Base-by-base conservation (phyloP, 1,140 invertebrate species). In the Aphelenchoides besseyi region DNA sequence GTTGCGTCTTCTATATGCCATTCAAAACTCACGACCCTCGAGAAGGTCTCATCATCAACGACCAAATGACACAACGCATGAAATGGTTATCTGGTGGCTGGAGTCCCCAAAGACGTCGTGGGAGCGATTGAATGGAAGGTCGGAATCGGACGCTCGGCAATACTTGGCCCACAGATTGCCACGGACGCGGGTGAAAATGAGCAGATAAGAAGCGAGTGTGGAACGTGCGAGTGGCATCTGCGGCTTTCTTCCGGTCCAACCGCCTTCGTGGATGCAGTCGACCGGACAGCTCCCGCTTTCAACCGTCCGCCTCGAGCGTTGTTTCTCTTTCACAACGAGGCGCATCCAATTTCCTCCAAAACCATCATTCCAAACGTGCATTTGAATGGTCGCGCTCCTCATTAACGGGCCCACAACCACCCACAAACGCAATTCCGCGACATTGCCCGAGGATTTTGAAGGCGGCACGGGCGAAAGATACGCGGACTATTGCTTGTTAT, bases 71-170 rank as follows among this genome's bases (percentile, higher is more conserved):
- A n/a, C n/a, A n/a, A n/a, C n/a, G n/a, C 41, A 12, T 23, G 41
- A 48, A 48, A 48, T 23, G 41, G 23, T 23, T 16, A 48, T 48
- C 41, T 12, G 41, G 12, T 23, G 41, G 41, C 41, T 23, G 41
- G 41, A 48, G 41, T 48, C 41, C 41, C 41, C 41, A 48, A 48
- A 48, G 41, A 48, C 41, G 41, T 48, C 41, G 41, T 48, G 41
- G 41, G 41, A 48, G 41, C 41, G 41, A 48, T 48, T 48, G 41
- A 48, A 48, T 48, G 41, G 12, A 12, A 12, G 41, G 41, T 48
- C 41, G 41, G 41, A 48, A 48, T 48, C 41, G 41, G 41, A 48
- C 12, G 41, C 41, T 23, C n/a, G n/a, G 41, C 41, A 48, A 48
- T 23, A 23, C 23, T 48, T 48, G 41, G 41, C 41, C 41, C 12